phyloP scores from a whole-genome alignment of 2,888 invertebrate species.

The Rhingia campestris region DNA sequence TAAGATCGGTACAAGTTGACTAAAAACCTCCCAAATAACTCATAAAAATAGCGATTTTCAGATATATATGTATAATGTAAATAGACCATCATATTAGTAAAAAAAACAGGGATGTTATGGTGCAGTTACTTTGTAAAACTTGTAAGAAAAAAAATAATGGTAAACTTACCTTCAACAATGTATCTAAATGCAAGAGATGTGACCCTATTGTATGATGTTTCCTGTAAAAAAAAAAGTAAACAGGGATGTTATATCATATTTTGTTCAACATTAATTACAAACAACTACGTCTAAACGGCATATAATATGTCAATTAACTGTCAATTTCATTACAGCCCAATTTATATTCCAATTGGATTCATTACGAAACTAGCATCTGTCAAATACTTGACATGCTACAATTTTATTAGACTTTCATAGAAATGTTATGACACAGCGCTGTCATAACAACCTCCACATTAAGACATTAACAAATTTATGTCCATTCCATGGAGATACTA shows the following conservation, averaged over 20 bases:
- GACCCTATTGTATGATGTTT: not conserved
- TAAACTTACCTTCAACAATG: too few species aligned
- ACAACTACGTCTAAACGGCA: not conserved
- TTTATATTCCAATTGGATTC: constrained; percentile 31
- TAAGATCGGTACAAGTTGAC: too few species aligned
- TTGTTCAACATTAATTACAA: too few species aligned
- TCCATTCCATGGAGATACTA: constrained; percentile 21
- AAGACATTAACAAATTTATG: constrained; percentile 54
- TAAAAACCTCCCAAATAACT: too few species aligned
- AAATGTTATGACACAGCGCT: constrained; percentile 1
- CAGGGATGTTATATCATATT: too few species aligned
- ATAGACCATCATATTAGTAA: too few species aligned
- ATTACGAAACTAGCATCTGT: constrained; percentile 4
- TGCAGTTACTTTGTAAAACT: too few species aligned
- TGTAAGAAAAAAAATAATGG: too few species aligned
- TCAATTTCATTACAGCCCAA: not conserved
- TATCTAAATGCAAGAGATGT: too few species aligned
- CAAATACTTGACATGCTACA: constrained; percentile 30
- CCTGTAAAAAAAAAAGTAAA: not conserved
- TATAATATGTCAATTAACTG: not conserved
- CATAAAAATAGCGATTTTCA: too few species aligned
- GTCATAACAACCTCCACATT: constrained; percentile 8
- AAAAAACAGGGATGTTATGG: too few species aligned
- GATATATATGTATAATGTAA: too few species aligned
- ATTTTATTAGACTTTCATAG: not conserved